phyloP scores from a whole-genome alignment of 1,140 invertebrate species.

The Scaptomyza graminum region DNA sequence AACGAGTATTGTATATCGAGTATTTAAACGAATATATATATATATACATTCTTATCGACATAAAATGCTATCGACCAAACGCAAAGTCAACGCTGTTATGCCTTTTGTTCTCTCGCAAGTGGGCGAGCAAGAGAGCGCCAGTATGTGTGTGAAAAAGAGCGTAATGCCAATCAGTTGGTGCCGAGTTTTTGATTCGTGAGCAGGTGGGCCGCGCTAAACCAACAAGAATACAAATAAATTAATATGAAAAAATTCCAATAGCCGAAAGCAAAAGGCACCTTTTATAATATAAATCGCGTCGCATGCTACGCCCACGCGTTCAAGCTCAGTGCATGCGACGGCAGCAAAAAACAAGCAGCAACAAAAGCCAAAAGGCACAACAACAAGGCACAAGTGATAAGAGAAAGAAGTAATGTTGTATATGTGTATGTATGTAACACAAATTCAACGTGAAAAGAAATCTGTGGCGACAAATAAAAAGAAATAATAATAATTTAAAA shows the following conservation, averaged over 20 bases:
- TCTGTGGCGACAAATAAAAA: slow-evolving; percentile 54
- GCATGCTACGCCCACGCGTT: slow-evolving; percentile 65
- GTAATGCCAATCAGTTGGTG: slow-evolving; percentile 38
- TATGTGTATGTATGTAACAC: slow-evolving; percentile 61
- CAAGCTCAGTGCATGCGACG: slow-evolving; percentile 63
- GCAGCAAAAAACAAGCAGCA: slow-evolving; percentile 18
- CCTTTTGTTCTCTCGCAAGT: slow-evolving; percentile 5
- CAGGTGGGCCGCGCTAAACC: slow-evolving; percentile 50
- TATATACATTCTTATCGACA: no score
- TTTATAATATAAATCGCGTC: slow-evolving; percentile 55
- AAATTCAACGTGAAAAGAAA: slow-evolving; percentile 79
- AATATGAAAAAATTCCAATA: slow-evolving; percentile 73
- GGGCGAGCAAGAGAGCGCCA: slow-evolving; percentile 2
- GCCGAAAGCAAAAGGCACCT: slow-evolving; percentile 61
- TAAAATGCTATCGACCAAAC: slow-evolving; percentile 2
- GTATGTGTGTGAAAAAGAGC: slow-evolving; percentile 19
- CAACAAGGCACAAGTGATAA: slow-evolving; percentile 49
- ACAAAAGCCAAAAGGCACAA: slow-evolving; percentile 37
- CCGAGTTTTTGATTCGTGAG: slow-evolving; percentile 48
- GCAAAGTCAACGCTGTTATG: slow-evolving; percentile 1
- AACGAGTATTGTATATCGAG: no score
- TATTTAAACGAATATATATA: no score
- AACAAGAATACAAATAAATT: no score
- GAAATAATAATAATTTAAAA: slow-evolving; percentile 46
- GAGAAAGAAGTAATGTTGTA: slow-evolving; percentile 54